Evolutionary conservation across 2,888 invertebrate species (phyloP).

Genomic region (Saturnia japonica): DNA sequence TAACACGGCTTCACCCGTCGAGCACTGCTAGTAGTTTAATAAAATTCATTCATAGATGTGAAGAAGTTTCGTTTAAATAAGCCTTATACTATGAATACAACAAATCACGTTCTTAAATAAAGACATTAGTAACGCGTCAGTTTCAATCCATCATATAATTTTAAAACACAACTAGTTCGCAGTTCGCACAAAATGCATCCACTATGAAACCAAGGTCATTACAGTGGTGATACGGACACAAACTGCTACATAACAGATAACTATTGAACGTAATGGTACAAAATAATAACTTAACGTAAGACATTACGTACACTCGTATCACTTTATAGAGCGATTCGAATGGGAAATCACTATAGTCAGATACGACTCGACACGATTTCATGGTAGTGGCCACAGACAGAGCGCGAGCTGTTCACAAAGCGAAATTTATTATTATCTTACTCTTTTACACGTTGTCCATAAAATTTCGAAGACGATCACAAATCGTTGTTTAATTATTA

Average conservation of each 20-base stretch:
- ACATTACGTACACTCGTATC: constrained; percentile 8
- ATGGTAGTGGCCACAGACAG: constrained; percentile 4
- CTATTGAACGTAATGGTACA: constrained; percentile 10
- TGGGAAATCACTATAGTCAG: constrained; percentile 16
- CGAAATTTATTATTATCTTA: neutral
- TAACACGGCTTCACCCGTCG: no score
- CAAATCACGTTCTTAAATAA: neutral
- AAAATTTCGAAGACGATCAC: constrained; percentile 37
- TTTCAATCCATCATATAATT: neutral
- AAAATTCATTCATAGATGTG: no score
- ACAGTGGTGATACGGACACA: neutral
- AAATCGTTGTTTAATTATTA: constrained; percentile 29
- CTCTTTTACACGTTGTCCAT: constrained; percentile 27
- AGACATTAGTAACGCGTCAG: neutral
- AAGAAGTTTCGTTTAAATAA: no score
- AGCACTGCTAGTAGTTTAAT: no score
- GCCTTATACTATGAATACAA: neutral
- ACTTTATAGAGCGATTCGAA: constrained; percentile 17
- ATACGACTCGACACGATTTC: constrained; percentile 8
- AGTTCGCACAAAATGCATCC: neutral
- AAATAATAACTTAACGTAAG: constrained; percentile 14
- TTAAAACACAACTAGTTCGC: neutral
- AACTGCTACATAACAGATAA: constrained; percentile 11
- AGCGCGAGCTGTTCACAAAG: constrained; percentile 4
- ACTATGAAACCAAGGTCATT: constrained; percentile 8